Conservation (phyloP, 1,140 invertebrate genomes). For the Aphis craccivora region DNA sequence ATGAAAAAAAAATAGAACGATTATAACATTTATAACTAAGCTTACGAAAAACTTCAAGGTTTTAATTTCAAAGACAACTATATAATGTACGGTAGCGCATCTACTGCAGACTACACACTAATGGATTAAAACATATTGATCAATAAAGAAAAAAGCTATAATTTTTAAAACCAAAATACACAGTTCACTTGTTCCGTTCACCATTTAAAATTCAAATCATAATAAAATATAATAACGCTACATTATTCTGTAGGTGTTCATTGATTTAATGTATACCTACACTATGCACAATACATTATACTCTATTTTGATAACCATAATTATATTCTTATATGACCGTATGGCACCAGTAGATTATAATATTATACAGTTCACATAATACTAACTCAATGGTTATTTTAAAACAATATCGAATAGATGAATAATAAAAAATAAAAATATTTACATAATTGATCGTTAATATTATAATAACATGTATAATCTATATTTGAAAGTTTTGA, state of each 20-base stretch:
- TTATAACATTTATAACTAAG: no score
- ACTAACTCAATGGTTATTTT: background rate
- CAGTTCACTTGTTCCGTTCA: background rate
- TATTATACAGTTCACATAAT: background rate
- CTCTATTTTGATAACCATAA: background rate
- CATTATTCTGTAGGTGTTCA: background rate
- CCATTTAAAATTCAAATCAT: background rate
- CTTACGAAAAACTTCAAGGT: no score
- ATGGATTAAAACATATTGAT: no score
- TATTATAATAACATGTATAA: background rate
- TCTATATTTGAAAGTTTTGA: background rate
- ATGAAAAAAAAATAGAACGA: no score
- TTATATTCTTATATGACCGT: background rate
- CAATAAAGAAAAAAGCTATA: no score
- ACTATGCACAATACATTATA: background rate
- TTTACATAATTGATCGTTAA: background rate
- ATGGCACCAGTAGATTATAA: background rate
- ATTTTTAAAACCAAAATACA: background rate
- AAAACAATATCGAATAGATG: constrained; percentile 7
- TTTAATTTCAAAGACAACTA: no score
- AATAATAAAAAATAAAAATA: constrained; percentile 1
- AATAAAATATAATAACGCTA: background rate
- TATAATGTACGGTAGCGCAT: no score
- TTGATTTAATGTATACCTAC: background rate
- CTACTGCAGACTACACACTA: no score